A percentile compares a stretch with the other conserved stretches of the same genome.
Evolutionary conservation across 2,113 vertebrate species (phyloP).

Genomic region (Emydura subglobosa): DNA sequence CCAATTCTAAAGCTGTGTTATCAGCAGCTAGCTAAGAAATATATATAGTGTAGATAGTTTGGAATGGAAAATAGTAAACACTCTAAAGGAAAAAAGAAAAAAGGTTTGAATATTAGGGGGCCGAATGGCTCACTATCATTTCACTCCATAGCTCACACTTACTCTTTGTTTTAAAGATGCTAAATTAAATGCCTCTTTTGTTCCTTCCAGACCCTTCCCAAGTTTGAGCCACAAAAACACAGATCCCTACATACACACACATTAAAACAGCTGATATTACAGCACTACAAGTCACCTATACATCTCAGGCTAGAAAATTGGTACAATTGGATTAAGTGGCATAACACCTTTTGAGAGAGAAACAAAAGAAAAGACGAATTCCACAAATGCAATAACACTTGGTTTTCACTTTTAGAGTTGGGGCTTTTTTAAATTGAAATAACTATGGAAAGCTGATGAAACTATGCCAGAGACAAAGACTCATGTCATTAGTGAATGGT

Average conservation of each 20-base stretch:
- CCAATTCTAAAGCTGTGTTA: not conserved
- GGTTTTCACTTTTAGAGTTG: not conserved
- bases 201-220: not conserved
- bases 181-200: not conserved
- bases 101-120: not conserved
- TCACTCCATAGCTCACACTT: not conserved
- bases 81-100: not conserved
- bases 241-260: not conserved
- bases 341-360: not conserved
- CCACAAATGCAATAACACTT: not conserved
- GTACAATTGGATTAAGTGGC: not conserved
- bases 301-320: not conserved
- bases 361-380: not conserved
- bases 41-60: not conserved
- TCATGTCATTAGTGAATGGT: not conserved
- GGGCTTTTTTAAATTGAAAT: no score
- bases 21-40: not conserved
- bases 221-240: not conserved
- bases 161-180: not conserved
- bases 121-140: not conserved
- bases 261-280: not conserved
- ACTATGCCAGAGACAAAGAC: not conserved
- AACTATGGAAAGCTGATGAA: no score
- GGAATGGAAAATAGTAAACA: not conserved
- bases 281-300: not conserved